Evolutionary conservation across 92 coral and sea anemone genomes (phyloP).

Genomic region (Umimayanthus kanabou): DNA sequence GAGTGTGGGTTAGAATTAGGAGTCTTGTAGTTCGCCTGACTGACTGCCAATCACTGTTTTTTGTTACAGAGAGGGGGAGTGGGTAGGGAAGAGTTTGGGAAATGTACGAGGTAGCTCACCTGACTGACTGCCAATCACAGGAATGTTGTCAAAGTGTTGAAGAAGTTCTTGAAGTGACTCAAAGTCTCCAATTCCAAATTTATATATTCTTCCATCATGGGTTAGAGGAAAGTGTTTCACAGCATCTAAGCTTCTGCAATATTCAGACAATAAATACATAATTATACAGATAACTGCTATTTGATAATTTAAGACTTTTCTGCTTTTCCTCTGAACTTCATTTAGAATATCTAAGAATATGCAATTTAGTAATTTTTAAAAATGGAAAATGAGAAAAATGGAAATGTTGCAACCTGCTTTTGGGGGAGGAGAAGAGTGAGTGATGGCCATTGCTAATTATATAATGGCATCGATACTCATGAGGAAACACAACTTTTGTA

Average conservation of each 20-base stretch:
- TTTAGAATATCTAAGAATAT: not conserved
- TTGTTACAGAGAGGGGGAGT: not conserved
- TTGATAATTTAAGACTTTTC: no score
- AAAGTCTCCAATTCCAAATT: slow-evolving; percentile 70
- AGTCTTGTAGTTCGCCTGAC: not conserved
- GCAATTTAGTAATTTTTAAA: no score
- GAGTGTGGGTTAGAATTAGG: not conserved
- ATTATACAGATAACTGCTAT: no score
- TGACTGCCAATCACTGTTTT: not conserved
- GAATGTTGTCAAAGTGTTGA: slow-evolving; percentile 60
- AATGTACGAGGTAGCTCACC: slow-evolving; percentile 29
- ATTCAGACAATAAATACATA: not conserved
- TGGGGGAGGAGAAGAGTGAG: no score
- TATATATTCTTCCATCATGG: slow-evolving; percentile 40
- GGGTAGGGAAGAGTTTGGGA: not conserved
- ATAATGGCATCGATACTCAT: no score
- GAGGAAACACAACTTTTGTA: no score
- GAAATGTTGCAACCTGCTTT: no score
- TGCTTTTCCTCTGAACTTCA: not conserved
- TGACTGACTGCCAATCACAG: slow-evolving; percentile 29
- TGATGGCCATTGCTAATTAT: no score
- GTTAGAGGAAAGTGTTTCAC: slow-evolving; percentile 65
- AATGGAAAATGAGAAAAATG: no score
- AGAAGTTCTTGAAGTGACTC: slow-evolving; percentile 46
- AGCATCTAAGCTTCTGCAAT: slow-evolving; percentile 56